Base-by-base conservation (phyloP, 1,140 invertebrate genomes). In the Triops longicaudatus region DNA sequence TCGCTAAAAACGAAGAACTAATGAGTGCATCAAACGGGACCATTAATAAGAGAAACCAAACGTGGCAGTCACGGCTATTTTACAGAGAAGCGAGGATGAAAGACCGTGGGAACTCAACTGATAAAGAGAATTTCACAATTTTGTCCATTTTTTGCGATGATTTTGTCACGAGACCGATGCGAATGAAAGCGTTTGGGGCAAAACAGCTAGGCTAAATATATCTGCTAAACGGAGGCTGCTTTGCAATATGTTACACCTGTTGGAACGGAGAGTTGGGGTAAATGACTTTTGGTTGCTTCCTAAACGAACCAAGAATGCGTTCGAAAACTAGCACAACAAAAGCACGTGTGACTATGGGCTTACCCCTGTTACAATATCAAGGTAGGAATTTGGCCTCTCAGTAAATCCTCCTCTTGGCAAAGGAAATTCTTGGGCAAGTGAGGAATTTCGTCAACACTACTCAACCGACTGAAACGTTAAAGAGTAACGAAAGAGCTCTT, bases 201-300 rank as follows among this genome's bases (percentile, higher is more conserved):
- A 63, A 17, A 63, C 50, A 22, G 50, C 50, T 63, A 63, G 50
- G 50, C 50, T 63, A 63, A 63, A 63, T 63, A 63, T 63, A 63
- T 63, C 50, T 63, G 50, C 50, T 63, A 22, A 22, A n/a, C n/a
- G 14, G n/a, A 63, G 50, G 50, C 50, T 63, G 50, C 50, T 63
- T 10, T 63, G 50, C 50, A 63, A 37, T 63, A 22, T 17, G 14
- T 63, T 63, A 63, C 50, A 63, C 50, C 50, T 63, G 50, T 63
- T 63, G 50, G 50, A 63, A 37, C 31, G 31, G 50, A 22, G 17
- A 17, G 14, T n/a, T 6, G 50, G 22, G 50, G 50, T 1, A 17
- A 63, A 63, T 22, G 14, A 22, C 50, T 63, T 63, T 2, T 63
- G 50, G 50, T 2, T 63, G 22, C 50, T n/a, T 63, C 14, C 22